Evolutionary conservation across 2,797 vertebrate species (phyloP).

Genomic region (Scomberomorus guttatus): DNA sequence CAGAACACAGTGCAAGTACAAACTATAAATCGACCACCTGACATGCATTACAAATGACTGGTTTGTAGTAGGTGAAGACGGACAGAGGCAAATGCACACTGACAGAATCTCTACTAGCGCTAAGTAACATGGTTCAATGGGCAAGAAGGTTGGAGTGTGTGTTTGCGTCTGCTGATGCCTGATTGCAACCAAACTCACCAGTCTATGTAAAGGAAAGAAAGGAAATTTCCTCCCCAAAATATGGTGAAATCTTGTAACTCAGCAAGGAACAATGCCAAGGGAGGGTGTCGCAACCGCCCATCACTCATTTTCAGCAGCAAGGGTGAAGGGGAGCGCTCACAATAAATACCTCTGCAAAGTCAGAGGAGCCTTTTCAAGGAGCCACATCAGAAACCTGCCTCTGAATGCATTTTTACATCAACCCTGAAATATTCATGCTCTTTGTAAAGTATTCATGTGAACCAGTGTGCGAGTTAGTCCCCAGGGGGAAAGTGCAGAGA

Average conservation of each 20-base stretch:
- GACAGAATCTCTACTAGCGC: slow-evolving; percentile 62
- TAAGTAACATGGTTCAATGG: slow-evolving; percentile 60
- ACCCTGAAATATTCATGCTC: slow-evolving; percentile 85
- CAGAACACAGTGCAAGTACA: slow-evolving; percentile 72
- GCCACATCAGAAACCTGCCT: slow-evolving; percentile 80
- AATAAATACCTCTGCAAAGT: slow-evolving; percentile 79
- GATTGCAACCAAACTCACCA: slow-evolving; percentile 57
- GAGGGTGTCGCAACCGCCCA: slow-evolving; percentile 67
- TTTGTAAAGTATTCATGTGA: slow-evolving; percentile 85
- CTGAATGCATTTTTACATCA: slow-evolving; percentile 82
- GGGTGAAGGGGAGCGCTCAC: slow-evolving; percentile 63
- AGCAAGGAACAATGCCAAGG: slow-evolving; percentile 59
- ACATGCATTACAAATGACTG: slow-evolving; percentile 77
- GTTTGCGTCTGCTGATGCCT: slow-evolving; percentile 34
- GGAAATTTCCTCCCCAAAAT: slow-evolving; percentile 55
- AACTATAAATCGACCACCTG: slow-evolving; percentile 80
- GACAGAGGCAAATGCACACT: slow-evolving; percentile 77
- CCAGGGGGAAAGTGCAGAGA: slow-evolving; percentile 68
- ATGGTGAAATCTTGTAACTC: slow-evolving; percentile 61
- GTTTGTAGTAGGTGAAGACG: slow-evolving; percentile 77
- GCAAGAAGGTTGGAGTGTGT: slow-evolving; percentile 47
- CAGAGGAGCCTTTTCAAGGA: slow-evolving; percentile 76
- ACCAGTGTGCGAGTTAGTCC: slow-evolving; percentile 81
- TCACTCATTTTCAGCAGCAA: slow-evolving; percentile 65
- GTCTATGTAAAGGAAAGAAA: slow-evolving; percentile 34